phyloP scores from a whole-genome alignment of 2,797 vertebrate species.

The Chloroceryle inda region DNA sequence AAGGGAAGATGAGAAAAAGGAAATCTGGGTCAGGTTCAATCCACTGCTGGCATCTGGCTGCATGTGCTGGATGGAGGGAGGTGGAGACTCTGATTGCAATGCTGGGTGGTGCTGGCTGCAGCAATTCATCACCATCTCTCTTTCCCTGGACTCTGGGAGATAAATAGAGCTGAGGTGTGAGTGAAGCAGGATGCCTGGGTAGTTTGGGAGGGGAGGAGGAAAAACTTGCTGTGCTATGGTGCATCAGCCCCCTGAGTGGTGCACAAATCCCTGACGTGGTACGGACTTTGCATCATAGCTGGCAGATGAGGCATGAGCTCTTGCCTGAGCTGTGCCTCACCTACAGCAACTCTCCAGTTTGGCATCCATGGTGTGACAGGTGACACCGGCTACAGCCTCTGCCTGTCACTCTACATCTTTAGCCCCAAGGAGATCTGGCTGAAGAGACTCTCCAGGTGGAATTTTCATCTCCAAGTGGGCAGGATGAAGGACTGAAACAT shows the following conservation, averaged over 20 bases:
- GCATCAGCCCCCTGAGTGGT: background rate
- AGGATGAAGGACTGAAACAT: background rate
- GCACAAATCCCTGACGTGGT: background rate
- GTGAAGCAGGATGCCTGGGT: background rate
- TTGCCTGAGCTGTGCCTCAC: background rate
- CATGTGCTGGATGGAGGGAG: background rate
- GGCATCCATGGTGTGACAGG: background rate
- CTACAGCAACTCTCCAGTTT: background rate
- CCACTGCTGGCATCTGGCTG: background rate
- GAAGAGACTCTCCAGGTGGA: background rate
- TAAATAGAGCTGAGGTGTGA: background rate
- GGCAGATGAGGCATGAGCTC: background rate
- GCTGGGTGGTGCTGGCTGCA: accelerated
- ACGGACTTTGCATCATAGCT: background rate
- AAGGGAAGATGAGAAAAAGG: background rate
- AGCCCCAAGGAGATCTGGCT: background rate
- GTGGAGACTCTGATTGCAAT: background rate
- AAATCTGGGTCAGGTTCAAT: background rate
- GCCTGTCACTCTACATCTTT: background rate
- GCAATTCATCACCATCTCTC: background rate
- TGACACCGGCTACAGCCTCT: background rate
- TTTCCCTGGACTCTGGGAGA: background rate
- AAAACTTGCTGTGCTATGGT: background rate
- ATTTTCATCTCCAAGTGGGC: background rate
- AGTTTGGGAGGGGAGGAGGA: background rate